A percentile compares a stretch with the other conserved stretches of the same genome.
phyloP scores from a whole-genome alignment of 2,113 vertebrate species.

The Zootoca vivipara region DNA sequence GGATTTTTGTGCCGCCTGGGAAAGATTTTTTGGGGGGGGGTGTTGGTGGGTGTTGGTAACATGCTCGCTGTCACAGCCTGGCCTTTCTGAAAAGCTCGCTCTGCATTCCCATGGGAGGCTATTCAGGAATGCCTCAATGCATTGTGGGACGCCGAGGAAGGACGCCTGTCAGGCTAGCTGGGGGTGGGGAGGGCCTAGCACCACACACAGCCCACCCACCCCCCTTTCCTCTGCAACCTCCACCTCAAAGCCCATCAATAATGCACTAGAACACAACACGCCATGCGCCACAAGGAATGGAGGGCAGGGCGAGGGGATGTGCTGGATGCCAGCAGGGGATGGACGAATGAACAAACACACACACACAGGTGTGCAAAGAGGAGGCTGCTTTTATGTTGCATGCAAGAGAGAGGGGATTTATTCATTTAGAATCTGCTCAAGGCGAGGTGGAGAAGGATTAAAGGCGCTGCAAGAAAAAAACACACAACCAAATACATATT shows the following conservation, averaged over 20 bases:
- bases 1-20: background rate
- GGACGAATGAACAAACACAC: too few relatives aligned
- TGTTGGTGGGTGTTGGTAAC: background rate
- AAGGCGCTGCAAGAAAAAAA: background rate
- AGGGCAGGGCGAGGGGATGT: background rate
- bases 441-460: background rate
- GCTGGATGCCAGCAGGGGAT: background rate
- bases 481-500: background rate
- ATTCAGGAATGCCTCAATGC: conserved; percentile 17
- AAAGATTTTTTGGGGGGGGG: background rate
- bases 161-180: background rate
- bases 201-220: background rate
- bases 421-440: background rate
- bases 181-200: background rate
- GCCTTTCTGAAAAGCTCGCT: conserved; percentile 4
- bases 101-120: background rate
- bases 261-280: conserved; percentile 2
- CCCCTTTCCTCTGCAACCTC: background rate
- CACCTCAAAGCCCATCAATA: conserved; percentile 13
- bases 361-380: too few relatives aligned
- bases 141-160: conserved; percentile 25
- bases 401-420: background rate
- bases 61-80: background rate
- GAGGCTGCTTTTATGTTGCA: too few relatives aligned
- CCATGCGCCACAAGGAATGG: background rate